Conservation (phyloP, 2,888 invertebrate genomes). For the Cerastis leucographa region DNA sequence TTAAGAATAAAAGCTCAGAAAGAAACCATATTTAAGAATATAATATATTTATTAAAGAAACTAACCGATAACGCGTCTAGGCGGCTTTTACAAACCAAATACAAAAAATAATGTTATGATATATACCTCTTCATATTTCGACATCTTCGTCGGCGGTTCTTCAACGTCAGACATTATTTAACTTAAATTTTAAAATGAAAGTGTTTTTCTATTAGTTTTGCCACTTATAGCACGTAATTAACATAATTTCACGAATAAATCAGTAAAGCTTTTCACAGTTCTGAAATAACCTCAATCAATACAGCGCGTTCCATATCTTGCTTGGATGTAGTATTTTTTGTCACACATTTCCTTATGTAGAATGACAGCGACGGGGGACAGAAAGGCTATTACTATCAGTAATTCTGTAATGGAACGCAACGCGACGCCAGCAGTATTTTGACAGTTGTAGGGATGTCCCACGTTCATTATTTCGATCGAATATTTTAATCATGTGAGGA, state of each 20-base stretch:
- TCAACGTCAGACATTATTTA: constrained; percentile 79
- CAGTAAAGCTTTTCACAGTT: neutral
- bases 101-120: neutral
- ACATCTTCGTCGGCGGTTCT: constrained; percentile 80
- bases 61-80: neutral
- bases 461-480: neutral
- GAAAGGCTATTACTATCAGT: neutral
- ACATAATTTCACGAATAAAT: constrained; percentile 29
- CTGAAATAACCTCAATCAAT: constrained; percentile 57
- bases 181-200: constrained; percentile 27
- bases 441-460: constrained; percentile 35
- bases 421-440: constrained; percentile 38
- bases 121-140: constrained; percentile 72
- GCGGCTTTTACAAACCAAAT: neutral
- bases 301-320: constrained; percentile 14
- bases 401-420: neutral
- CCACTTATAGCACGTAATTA: constrained; percentile 28
- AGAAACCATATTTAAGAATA: neutral
- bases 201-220: constrained; percentile 12
- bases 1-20: neutral
- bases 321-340: neutral
- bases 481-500: too few relatives aligned
- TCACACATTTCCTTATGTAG: neutral
- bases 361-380: neutral
- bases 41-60: neutral